Percentiles rank a stretch among this genome's conserved stretches.
Conservation (phyloP, 2,113 vertebrate genomes). For the Panthera tigris region DNA sequence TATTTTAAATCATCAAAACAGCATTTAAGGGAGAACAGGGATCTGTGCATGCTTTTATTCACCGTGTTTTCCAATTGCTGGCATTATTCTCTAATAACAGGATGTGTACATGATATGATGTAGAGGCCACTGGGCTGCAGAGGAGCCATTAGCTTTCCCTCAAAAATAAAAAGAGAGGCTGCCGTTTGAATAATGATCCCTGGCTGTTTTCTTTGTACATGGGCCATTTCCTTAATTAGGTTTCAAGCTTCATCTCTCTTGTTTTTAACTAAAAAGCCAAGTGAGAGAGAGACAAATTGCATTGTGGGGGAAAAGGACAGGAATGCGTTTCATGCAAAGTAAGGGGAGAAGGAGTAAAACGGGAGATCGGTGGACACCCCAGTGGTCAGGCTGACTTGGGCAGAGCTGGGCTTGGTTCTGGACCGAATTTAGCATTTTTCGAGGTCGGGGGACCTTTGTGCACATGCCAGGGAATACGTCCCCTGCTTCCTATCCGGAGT, state of each 20-base stretch:
- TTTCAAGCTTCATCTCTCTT: constrained; percentile 79
- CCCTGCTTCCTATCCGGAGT: neutral
- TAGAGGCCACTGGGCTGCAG: constrained; percentile 56
- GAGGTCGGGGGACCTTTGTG: neutral
- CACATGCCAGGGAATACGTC: too few relatives aligned
- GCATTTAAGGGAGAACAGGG: constrained; percentile 56
- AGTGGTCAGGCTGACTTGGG: too few relatives aligned
- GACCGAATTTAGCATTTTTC: neutral
- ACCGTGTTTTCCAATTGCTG: constrained; percentile 54
- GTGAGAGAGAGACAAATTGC: neutral
- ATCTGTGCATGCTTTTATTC: constrained; percentile 46
- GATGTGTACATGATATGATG: neutral
- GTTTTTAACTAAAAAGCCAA: constrained; percentile 80
- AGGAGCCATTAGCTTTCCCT: constrained; percentile 68
- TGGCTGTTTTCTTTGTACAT: constrained; percentile 76
- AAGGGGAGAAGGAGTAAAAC: neutral
- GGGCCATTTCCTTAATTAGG: constrained; percentile 76
- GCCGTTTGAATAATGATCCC: constrained; percentile 75
- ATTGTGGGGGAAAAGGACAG: neutral
- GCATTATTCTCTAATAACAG: constrained; percentile 48
- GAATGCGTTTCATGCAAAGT: constrained; percentile 28
- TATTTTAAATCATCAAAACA: constrained; percentile 60
- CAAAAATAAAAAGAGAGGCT: constrained; percentile 70
- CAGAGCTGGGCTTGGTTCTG: neutral
- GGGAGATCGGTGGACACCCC: neutral